Evolutionary conservation across 2,888 invertebrate genomes (phyloP), one percentile per base, ranked within the genome.

Genomic region (Eupithecia insigniata): DNA sequence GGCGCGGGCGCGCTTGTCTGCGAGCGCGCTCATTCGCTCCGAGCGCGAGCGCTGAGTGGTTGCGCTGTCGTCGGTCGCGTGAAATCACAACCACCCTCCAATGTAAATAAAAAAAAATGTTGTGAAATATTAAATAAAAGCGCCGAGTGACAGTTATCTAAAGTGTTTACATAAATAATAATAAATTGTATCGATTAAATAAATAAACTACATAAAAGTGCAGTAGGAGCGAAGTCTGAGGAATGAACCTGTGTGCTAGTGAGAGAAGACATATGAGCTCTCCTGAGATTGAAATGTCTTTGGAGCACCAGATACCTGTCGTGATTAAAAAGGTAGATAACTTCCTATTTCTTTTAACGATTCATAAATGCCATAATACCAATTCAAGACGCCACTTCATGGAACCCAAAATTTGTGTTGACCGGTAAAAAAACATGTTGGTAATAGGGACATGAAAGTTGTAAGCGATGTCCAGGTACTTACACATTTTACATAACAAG

Each of bases 231-330:
- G 71, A 79, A 80, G 76, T 76, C 78, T 76, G 82, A 83, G 46
- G 84, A 80, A 87, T 86, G 87, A 85, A 88, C 83, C 82, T 82
- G 81, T 85, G 84, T 85, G 85, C 66, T 55, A 74, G 76, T 73
- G 74, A 79, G 69, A 72, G 72, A 67, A 74, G 64, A 81, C 83
- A 81, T 78, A 92, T 90, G 89, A 90, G 89, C 85, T 90, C 92
- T 77, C 88, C 90, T 18, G 88, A 89, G 81, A 80, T 90, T 77
- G 90, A 92, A 81, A 91, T 93, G 91, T 92, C 93, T 75, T 83
- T 93, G 87, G 93, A 93, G 78, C 92, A 88, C 76, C 91, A 91
- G 85, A 88, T 92, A 79, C 92, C 93, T 82, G 91, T 87, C 79
- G 84, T 94, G 76, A 87, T 93, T 80, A 90, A 93, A 80, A 89